phyloP scores from a whole-genome alignment of 1,140 invertebrate species.

The Aporrectodea caliginosa region DNA sequence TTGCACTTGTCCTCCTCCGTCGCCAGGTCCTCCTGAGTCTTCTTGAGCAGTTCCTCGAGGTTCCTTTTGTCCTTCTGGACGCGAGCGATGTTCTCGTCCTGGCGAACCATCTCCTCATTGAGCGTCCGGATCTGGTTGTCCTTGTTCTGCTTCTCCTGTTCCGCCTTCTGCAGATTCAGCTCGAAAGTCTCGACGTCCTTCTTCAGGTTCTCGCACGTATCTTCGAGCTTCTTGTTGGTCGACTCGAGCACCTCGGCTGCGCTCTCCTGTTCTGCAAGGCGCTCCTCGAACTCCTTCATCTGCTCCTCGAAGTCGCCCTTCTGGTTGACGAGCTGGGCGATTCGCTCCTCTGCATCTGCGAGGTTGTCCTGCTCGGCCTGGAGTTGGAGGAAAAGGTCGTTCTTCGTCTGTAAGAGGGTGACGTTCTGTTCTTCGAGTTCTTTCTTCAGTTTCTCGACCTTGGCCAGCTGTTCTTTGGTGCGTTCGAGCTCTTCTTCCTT shows the following conservation, averaged over 20 bases:
- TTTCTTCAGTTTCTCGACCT: slow-evolving; percentile 92
- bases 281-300: slow-evolving; percentile 92
- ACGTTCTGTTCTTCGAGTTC: slow-evolving; percentile 90
- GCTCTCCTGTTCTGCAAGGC: slow-evolving; percentile 86
- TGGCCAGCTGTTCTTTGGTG: slow-evolving; percentile 86
- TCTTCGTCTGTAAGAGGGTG: slow-evolving; percentile 83
- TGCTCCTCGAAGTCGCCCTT: slow-evolving; percentile 95
- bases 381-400: slow-evolving; percentile 76
- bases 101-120: slow-evolving; percentile 90
- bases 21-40: slow-evolving; percentile 92
- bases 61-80: slow-evolving; percentile 99
- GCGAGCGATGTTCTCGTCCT: slow-evolving; percentile 99
- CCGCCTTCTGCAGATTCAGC: slow-evolving; percentile 75
- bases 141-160: slow-evolving; percentile 92
- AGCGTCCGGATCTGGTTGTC: slow-evolving; percentile 98
- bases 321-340: slow-evolving; percentile 86
- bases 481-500: slow-evolving; percentile 92
- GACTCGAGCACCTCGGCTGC: slow-evolving; percentile 68
- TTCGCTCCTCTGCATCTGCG: slow-evolving; percentile 39
- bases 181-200: slow-evolving; percentile 96
- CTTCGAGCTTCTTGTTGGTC: slow-evolving; percentile 91
- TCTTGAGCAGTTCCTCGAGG: slow-evolving; percentile 88
- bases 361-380: slow-evolving; percentile 85
- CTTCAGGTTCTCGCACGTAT: slow-evolving; percentile 85
- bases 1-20: slow-evolving; percentile 98